phyloP scores from a whole-genome alignment of 2,113 vertebrate genomes.

The Oncorhynchus nerka region DNA sequence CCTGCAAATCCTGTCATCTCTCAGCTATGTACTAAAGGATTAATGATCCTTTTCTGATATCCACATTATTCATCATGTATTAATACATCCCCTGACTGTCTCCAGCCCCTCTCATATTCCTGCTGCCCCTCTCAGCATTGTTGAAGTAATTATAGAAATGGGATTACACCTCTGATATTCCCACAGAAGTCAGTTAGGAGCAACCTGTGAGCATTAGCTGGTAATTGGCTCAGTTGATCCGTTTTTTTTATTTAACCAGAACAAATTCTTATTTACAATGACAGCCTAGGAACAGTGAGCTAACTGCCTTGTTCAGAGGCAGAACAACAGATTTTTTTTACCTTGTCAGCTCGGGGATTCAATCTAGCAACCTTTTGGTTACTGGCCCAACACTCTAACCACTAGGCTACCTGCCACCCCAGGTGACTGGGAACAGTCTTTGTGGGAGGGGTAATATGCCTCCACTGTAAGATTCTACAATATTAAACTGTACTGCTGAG shows the following conservation, averaged over 20 bases:
- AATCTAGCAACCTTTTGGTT: too few species aligned
- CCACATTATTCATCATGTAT: slow-evolving; percentile 71
- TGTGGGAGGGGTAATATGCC: background rate
- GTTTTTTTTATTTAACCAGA: background rate
- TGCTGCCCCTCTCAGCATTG: slow-evolving; percentile 24
- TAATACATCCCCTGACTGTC: slow-evolving; percentile 32
- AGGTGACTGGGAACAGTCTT: slow-evolving; percentile 4
- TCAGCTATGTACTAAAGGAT: slow-evolving; percentile 72
- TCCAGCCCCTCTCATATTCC: background rate
- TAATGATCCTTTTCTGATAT: slow-evolving; percentile 72
- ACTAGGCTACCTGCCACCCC: too few species aligned
- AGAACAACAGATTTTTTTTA: too few species aligned
- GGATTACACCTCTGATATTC: slow-evolving; percentile 28
- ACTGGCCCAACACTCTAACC: too few species aligned
- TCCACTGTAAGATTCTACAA: background rate
- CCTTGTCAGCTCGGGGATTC: too few species aligned
- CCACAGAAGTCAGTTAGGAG: slow-evolving; percentile 14
- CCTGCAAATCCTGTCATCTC: slow-evolving; percentile 63
- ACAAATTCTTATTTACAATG: too few species aligned
- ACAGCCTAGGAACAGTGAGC: too few species aligned
- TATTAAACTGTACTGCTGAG: too few species aligned
- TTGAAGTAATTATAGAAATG: slow-evolving; percentile 41
- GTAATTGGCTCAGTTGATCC: slow-evolving; percentile 37
- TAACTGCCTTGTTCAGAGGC: too few species aligned
- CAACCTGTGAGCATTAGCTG: slow-evolving; percentile 9